Percentiles rank a stretch among this genome's conserved stretches.
Conservation (phyloP, 2,113 vertebrate species). For the Oncorhynchus masou region DNA sequence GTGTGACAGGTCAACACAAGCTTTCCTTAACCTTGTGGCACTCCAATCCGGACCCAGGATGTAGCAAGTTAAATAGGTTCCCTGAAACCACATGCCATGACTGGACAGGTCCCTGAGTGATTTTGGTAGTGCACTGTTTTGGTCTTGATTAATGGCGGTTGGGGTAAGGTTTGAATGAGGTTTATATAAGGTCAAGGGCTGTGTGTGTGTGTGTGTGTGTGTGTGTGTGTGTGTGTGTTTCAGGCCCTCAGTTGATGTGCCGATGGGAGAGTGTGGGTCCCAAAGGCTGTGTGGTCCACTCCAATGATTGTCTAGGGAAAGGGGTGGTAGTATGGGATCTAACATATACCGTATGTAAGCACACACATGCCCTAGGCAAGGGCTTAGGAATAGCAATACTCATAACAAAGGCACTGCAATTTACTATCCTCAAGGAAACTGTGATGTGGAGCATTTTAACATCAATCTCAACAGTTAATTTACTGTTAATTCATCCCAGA, state of each 20-base stretch:
- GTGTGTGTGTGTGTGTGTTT: too few species aligned
- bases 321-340: too few species aligned
- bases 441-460: too few species aligned
- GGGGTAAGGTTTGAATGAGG: conserved; percentile 4
- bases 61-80: conserved; percentile 6
- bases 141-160: not conserved
- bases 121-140: conserved; percentile 42
- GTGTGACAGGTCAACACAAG: conserved; percentile 55
- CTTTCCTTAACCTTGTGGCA: conserved; percentile 37
- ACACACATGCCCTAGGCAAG: too few species aligned
- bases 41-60: conserved; percentile 48
- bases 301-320: conserved; percentile 6
- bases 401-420: too few species aligned
- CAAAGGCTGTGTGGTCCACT: conserved; percentile 36
- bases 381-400: too few species aligned
- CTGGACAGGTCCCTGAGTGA: conserved; percentile 39
- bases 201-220: too few species aligned
- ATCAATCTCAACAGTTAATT: too few species aligned
- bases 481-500: too few species aligned
- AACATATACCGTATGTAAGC: not conserved
- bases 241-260: too few species aligned
- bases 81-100: conserved; percentile 35
- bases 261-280: conserved; percentile 35
- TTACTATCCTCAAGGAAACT: not conserved
- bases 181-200: conserved; percentile 38